A percentile compares a stretch with the other conserved stretches of the same genome.
Evolutionary conservation across 2,113 vertebrate genomes (phyloP).

Genomic region (Tragelaphus strepsiceros): DNA sequence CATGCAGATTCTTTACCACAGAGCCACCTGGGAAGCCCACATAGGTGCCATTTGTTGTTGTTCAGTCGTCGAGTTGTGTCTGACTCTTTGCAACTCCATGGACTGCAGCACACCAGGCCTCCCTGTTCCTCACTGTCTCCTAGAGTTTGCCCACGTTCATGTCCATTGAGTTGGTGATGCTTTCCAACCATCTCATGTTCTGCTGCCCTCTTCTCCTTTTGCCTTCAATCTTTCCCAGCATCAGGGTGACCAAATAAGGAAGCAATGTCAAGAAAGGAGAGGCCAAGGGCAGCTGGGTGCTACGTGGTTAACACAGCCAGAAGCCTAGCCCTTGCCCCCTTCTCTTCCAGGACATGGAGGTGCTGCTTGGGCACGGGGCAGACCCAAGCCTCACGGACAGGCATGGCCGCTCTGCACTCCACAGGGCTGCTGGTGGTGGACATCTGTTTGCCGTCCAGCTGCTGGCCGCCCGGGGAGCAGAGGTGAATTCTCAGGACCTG

Average conservation of each 20-base stretch:
- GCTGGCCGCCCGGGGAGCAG: conserved; percentile 30
- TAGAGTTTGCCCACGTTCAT: background rate
- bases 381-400: conserved; percentile 44
- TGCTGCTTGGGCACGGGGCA: conserved; percentile 62
- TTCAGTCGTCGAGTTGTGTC: background rate
- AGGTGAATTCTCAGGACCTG: conserved; percentile 43
- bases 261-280: background rate
- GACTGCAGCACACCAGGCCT: background rate
- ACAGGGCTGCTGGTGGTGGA: conserved; percentile 62
- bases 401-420: conserved; percentile 61
- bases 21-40: background rate
- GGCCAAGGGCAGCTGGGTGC: background rate
- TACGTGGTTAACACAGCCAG: background rate
- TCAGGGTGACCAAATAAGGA: background rate
- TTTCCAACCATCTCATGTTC: background rate
- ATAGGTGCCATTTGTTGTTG: background rate
- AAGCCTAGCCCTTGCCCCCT: background rate
- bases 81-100: background rate
- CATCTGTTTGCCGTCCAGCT: conserved; percentile 24
- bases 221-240: background rate
- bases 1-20: background rate
- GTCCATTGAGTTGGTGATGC: background rate
- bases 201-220: background rate
- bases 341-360: conserved; percentile 52
- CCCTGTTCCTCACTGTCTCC: background rate